Base-by-base conservation (phyloP, 1,140 invertebrate species). In the Lysiphlebus fabarum region DNA sequence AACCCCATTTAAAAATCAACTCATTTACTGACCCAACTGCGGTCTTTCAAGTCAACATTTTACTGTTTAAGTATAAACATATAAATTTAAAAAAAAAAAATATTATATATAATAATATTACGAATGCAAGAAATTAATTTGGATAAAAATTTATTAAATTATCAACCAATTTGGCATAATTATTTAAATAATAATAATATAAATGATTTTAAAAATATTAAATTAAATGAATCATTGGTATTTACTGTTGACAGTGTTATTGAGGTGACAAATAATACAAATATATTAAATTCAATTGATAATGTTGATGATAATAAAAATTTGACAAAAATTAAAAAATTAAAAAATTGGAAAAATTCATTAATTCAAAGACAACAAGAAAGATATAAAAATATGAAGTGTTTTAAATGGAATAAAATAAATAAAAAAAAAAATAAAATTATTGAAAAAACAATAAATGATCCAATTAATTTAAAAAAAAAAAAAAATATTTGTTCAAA, bases 231-330 rank as follows among this genome's bases (percentile, higher is more conserved):
- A 12, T 53, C 53, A 38, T 40, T 37, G 50, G 14, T 59, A 5
- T 38, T 48, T 42, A 38, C 43, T 60, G 58, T 54, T 47, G 43
- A 54, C 33, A 54, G 58, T 11, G 49, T 60, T 36, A 44, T 60
- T 11, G 43, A 56, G 43, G 44, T 54, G 5, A 41, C 53, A 26
- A 41, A 54, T n/a, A 12, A 40, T 6, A 44, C 50, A 11, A 26
- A n/a, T 1, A 14, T 6, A 8, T 37, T 36, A 43, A 9, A 11
- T 47, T 42, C 43, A 7, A 14, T n/a, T 26, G 38, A 8, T 4
- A 9, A n/a, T 9, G 26, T 11, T n/a, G 33, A 26, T 10, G 43
- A 4, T 40, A 7, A 40, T 7, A 40, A 12, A 9, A 37, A 37
- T 12, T 26, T 37, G 9, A 14, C 54, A 12, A 47, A 26, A 33